These are phyloP conservation scores for Hartigia nigra DNA, from an alignment of 2,888 invertebrate genomes.

Conservation along the genomic window DNA sequence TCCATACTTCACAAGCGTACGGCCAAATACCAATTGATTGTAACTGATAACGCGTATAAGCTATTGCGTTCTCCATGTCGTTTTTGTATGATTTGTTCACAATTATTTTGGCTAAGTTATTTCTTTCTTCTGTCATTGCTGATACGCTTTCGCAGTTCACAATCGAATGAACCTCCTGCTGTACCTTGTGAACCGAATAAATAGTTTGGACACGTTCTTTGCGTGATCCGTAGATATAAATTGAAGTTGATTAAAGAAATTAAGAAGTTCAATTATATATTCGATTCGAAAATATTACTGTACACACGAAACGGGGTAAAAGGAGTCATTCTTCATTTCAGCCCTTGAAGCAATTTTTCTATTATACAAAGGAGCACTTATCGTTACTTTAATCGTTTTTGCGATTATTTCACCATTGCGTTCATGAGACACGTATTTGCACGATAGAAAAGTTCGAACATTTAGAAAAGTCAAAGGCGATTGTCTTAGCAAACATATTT, in stretches of 20 bases:
- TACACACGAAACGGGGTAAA: background rate
- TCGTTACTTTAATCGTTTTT: background rate
- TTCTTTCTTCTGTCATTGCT: background rate
- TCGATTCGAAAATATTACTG: background rate
- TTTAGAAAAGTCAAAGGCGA: background rate
- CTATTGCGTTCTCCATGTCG: constrained; percentile 23
- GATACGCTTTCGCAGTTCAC: too few species aligned
- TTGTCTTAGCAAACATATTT: background rate
- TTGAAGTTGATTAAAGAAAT: background rate
- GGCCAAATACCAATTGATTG: constrained; percentile 30
- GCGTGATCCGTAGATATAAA: background rate
- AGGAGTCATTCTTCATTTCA: background rate
- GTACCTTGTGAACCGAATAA: background rate
- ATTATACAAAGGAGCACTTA: background rate
- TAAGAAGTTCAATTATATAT: background rate
- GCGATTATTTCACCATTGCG: background rate
- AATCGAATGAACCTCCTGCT: background rate
- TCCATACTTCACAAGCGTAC: constrained; percentile 1
- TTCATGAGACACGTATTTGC: background rate
- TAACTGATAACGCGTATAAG: constrained; percentile 24
- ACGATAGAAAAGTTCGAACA: background rate
- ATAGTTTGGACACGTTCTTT: background rate
- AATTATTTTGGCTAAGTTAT: background rate
- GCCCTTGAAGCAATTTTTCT: background rate
- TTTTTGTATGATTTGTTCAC: background rate